Base-by-base conservation (phyloP, 2,113 vertebrate species). In the Meriones unguiculatus region DNA sequence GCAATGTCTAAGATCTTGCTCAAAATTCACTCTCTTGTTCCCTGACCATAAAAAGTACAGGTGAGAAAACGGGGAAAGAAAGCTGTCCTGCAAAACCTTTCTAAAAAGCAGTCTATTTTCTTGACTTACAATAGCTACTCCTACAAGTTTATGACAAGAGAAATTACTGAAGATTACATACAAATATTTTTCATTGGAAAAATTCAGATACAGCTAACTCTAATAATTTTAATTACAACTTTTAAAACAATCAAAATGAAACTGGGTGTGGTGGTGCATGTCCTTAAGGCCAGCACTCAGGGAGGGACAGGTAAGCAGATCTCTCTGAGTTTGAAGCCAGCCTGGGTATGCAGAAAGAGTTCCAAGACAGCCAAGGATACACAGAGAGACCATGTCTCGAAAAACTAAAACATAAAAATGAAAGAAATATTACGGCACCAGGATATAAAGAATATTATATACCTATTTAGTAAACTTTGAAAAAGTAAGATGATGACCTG, bases 131-230 rank as follows among this genome's bases (percentile, higher is more conserved):
- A 77, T 86, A 59, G 80, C 12, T 15, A 94, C 17, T n/a, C 65
- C 64, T 86, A 80, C 10, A 96, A 87, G 82, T 92, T 41, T 92
- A 78, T 54, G 84, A 32, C 32, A 73, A 82, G 11, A 91, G 52
- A 96, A 92, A 88, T 77, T 90, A 95, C 11, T 54, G 24, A 73
- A 59, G 28, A 67, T 54, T 73, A 80, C 46, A 13, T 35, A 17
- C 41, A 92, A 89, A 78, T 78, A 59, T 87, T 41, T 76, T 89
- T 65, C 73, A 75, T 69, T 72, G 15, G 35, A 52, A 87, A 95
- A 95, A 87, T 38, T 35, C 52, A 89, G 5, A 80, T n/a, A 96
- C 46, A 86, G 20, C 62, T 96, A 91, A 93, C 82, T 94, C 93
- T 89, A 87, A 52, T 64, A 92, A 54, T 28, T 85, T 12, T 73